A percentile compares a stretch with the other conserved stretches of the same genome.
Conservation (phyloP, 2,797 vertebrate species). For the Champsocephalus esox region DNA sequence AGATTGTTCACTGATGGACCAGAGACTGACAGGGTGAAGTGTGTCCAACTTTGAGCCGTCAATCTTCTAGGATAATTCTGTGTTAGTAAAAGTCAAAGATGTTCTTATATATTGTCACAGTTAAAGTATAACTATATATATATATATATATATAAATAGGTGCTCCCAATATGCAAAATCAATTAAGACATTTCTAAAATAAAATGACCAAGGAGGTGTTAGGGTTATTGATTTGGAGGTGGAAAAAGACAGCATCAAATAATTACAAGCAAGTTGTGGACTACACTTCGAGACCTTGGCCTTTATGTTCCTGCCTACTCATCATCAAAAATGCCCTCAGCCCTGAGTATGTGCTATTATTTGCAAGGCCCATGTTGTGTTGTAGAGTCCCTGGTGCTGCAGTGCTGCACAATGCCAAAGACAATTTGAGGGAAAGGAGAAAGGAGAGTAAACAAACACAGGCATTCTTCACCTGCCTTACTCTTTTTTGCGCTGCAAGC, state of each 20-base stretch:
- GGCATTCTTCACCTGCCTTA: constrained; percentile 35
- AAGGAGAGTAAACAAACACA: constrained; percentile 23
- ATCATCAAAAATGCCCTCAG: constrained; percentile 45
- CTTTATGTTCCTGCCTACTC: constrained; percentile 39
- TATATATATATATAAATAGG: neutral
- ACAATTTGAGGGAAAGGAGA: constrained; percentile 43
- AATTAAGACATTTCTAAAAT: constrained; percentile 8
- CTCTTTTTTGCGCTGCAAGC: neutral
- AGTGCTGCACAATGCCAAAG: constrained; percentile 23
- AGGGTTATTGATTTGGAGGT: constrained; percentile 51
- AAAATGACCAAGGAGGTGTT: constrained; percentile 28
- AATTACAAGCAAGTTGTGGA: constrained; percentile 57
- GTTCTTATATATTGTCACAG: constrained; percentile 1
- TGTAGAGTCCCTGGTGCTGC: constrained; percentile 26
- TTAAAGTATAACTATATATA: neutral
- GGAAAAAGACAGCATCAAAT: constrained; percentile 48
- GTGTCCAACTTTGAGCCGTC: constrained; percentile 10
- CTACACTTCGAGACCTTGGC: constrained; percentile 38
- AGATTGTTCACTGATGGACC: constrained; percentile 20
- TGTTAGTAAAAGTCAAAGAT: constrained; percentile 18
- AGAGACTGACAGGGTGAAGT: constrained; percentile 13
- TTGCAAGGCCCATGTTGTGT: constrained; percentile 36
- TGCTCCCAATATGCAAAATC: neutral
- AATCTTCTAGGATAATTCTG: neutral
- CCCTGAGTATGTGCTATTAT: constrained; percentile 36